Evolutionary conservation across 1,140 invertebrate species (phyloP).

Genomic region (Zophobas morio): DNA sequence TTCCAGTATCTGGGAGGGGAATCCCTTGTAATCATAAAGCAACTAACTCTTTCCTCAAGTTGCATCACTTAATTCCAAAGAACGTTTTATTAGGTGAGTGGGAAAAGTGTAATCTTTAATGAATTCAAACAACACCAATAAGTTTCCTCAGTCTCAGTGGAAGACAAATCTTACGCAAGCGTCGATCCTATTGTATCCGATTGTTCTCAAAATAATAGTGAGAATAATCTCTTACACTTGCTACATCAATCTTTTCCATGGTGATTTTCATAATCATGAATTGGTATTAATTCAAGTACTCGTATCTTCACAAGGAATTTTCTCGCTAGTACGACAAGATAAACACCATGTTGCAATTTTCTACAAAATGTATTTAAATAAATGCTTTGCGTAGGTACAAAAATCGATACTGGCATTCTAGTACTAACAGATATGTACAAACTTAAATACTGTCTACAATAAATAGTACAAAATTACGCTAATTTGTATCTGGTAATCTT

Average conservation of each 20-base stretch:
- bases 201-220: constrained; percentile 28
- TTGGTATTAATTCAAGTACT: background rate
- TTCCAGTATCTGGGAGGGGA: no score
- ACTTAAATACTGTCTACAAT: background rate
- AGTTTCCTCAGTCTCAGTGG: background rate
- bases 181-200: constrained; percentile 11
- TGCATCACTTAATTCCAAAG: no score
- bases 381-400: background rate
- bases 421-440: background rate
- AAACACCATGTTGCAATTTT: no score
- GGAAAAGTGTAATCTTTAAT: no score
- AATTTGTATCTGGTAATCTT: background rate
- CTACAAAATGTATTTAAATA: no score
- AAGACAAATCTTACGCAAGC: constrained; percentile 15
- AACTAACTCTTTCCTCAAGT: no score
- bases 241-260: constrained; percentile 23
- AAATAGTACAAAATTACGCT: background rate
- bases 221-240: constrained; percentile 23
- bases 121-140: no score
- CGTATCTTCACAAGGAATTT: background rate
- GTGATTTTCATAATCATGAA: constrained; percentile 6
- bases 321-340: no score
- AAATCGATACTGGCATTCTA: background rate
- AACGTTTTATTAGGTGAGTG: background rate
- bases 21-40: no score